Base-by-base conservation (phyloP, 2,113 vertebrate genomes). In the Hoplias malabaricus region DNA sequence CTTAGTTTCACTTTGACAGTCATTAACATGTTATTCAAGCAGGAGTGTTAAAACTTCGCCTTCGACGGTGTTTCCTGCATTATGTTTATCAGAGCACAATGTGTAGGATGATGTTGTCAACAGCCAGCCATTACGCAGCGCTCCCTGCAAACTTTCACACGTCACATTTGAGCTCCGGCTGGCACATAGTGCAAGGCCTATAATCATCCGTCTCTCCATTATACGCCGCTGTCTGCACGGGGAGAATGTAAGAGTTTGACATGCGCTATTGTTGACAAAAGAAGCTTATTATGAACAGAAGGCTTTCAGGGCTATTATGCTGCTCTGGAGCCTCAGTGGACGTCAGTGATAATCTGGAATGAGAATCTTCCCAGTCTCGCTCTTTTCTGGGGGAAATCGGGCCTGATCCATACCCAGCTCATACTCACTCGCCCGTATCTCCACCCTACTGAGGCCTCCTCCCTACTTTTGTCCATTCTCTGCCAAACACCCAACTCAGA, bases 251-350 rank as follows among this genome's bases (percentile, higher is more conserved):
- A 27, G 19, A 43, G 67, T 46, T 34, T n/a, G 16, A n/a, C 43
- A 65, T 25, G 38, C 34, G 19, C 57, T 14, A 56, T 70, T 80
- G 67, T 80, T 54, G 36, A 76, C 29, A 71, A 80, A 76, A 71
- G 38, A 79, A 9, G 34, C 57, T 56, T 54, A 62, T 66, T 72
- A 36, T 50, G 57, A 63, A 73, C 48, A 57, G 67, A 4, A 67
- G 29, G 43, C 50, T 56, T 73, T 34, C 70, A 62, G 48, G 57
- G 66, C 29, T 31, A 13, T 68, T 53, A 36, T 23, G 56, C 67
- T 33, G 50, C 70, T 34, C 31, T 66, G 36, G 59, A 62, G 34
- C 27, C 42, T 21, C 57, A 38, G 31, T 33, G n/a, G 54, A 61
- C 38, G 34, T 48, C 40, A 31, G 48, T 27, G 46, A 50, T 71